Evolutionary conservation across 2,888 invertebrate species (phyloP), one percentile per base, ranked within the genome.

Genomic region (Helobdella robusta): DNA sequence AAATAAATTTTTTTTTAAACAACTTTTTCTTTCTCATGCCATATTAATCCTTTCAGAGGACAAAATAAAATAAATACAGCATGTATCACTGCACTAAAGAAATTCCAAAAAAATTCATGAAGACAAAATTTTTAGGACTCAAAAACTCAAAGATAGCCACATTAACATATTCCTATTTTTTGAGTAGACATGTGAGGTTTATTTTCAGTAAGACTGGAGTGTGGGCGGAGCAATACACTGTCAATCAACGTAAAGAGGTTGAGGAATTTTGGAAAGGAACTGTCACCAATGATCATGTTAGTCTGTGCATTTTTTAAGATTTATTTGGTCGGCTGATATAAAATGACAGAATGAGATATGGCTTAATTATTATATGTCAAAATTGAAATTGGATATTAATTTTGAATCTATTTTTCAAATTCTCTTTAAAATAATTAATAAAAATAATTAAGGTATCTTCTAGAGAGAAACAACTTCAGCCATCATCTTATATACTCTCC

Each of bases 401-500:
- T 40, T n/a, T n/a, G n/a, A n/a, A n/a, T n/a, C n/a, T n/a, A n/a
- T n/a, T n/a, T 62, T 11, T 20, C 36, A 48, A 6, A 48, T 6
- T n/a, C 11, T 46, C 8, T 20, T n/a, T 6, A 30, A 23, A 32
- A 11, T 11, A 46, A n/a, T 2, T 15, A 30, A 2, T 23, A 25
- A 59, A 8, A 8, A 40, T n/a, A n/a, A n/a, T n/a, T n/a, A n/a
- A n/a, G n/a, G n/a, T n/a, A n/a, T 35, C 50, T 32, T 63, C 28
- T 46, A 1, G n/a, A 52, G 32, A 28, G 32, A 25, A 63, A 25
- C 18, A 63, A 56, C 44, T n/a, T 3, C 8, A 15, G 25, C 11
- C 34, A n/a, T 71, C 70, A 54, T 68, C 65, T 60, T 72, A 72
- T 60, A 70, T 72, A 34, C 66, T 72, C 30, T 71, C 71, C 36